Evolutionary conservation across 2,888 invertebrate species (phyloP), one percentile per base, ranked within the genome.

Genomic region (Drosophila subsilvestris): DNA sequence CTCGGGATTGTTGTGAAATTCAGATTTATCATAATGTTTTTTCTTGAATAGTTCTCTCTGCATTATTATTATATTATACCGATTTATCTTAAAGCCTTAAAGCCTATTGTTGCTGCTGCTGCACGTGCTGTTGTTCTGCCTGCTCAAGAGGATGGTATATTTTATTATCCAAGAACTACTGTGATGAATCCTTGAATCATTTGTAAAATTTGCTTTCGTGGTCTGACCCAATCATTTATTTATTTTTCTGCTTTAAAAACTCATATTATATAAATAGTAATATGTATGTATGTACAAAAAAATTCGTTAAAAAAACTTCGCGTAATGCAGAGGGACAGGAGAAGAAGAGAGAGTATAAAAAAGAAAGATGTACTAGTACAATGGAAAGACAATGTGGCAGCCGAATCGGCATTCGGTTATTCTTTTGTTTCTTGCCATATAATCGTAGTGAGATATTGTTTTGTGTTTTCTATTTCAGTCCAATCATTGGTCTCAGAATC

Each of bases 401-500:
- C 43, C 32, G 44, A 14, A 12, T 12, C 20, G 5, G 27, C 45
- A 47, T 7, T 60, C 55, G 56, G 32, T 32, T 49, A 0, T 43
- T 50, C 18, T 27, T 29, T 48, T 51, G 17, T 32, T 10, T 47
- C 29, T 20, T 62, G 8, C 51, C 25, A 61, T 27, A 65, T 48
- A 48, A 53, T 20, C 47, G 18, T 48, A 47, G 18, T 49, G 63
- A 43, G 54, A 66, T 54, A 66, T 66, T 32, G 43, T 49, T 55
- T 49, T 32, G 25, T 25, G 43, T 49, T 32, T 14, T 43, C 65
- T 63, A 63, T 43, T 63, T 66, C 65, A 66, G 65, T 66, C 65
- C 65, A 63, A 66, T 66, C 54, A 66, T 54, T 65, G 65, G 63
- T 63, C 63, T 63, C 48, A 18, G 17, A 54, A 43, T 48, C 43